Evolutionary conservation across 2,113 vertebrate genomes (phyloP).

Genomic region (Zeus faber): DNA sequence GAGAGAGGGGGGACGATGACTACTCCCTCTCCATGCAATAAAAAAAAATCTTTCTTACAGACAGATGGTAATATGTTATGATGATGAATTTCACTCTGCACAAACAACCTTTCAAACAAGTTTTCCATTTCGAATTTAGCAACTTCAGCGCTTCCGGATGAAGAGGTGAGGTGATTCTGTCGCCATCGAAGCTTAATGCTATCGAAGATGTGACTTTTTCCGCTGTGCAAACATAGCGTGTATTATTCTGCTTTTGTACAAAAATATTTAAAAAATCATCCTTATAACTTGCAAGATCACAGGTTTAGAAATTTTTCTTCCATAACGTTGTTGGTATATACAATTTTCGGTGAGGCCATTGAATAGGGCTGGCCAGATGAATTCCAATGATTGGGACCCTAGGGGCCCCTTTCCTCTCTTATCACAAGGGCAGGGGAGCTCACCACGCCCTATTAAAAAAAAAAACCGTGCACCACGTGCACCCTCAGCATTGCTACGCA

Average conservation of each 20-base stretch:
- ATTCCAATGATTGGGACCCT: conserved; percentile 50
- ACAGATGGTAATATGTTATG: conserved; percentile 3
- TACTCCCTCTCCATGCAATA: neutral
- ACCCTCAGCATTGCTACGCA: conserved; percentile 49
- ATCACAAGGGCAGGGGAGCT: conserved; percentile 47
- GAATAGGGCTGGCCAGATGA: conserved; percentile 17
- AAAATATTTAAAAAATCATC: neutral
- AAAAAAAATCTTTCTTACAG: neutral
- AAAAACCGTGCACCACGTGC: conserved; percentile 47
- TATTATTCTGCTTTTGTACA: conserved; percentile 20
- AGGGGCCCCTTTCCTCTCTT: conserved; percentile 53
- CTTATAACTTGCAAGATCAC: conserved; percentile 7
- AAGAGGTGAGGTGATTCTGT: neutral
- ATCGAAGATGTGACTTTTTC: too few species aligned
- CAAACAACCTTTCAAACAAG: conserved; percentile 11
- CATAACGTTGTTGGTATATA: conserved; percentile 14
- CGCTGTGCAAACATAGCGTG: conserved; percentile 6
- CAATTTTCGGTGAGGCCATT: conserved; percentile 45
- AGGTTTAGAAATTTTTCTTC: neutral
- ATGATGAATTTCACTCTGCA: conserved; percentile 10
- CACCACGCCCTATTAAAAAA: conserved; percentile 60
- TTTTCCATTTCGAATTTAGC: neutral
- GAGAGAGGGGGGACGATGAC: conserved; percentile 19
- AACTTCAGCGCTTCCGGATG: conserved; percentile 2
- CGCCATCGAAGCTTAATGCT: too few species aligned